Evolutionary conservation across 2,113 vertebrate genomes (phyloP).

Genomic region (Pseudopodoces humilis): DNA sequence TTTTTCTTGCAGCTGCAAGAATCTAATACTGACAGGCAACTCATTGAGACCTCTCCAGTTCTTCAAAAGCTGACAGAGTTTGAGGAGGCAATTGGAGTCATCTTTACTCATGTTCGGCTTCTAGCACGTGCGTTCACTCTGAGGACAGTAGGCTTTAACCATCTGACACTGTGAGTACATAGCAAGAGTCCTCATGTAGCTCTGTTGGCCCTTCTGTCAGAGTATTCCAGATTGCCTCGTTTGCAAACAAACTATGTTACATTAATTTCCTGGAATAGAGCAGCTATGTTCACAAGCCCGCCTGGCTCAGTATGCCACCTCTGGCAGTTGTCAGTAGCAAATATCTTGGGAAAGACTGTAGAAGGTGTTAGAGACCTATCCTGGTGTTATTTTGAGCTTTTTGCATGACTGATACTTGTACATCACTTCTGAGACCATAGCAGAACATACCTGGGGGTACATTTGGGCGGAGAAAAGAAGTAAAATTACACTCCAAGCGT

Average conservation of each 20-base stretch:
- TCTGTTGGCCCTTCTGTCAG: neutral
- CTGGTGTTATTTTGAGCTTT: neutral
- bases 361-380: neutral
- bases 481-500: neutral
- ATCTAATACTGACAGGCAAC: constrained; percentile 91
- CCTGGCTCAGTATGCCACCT: neutral
- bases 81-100: constrained; percentile 90
- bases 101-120: constrained; percentile 94
- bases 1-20: constrained; percentile 87
- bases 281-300: fast-evolving
- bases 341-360: neutral
- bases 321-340: neutral
- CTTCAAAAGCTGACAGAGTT: constrained; percentile 96
- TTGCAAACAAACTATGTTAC: neutral
- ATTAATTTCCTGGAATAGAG: neutral
- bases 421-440: neutral
- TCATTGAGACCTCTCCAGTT: constrained; percentile 96
- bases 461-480: neutral
- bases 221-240: neutral
- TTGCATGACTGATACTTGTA: neutral
- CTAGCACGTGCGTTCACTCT: constrained; percentile 94
- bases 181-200: neutral
- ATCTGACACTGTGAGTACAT: constrained; percentile 94
- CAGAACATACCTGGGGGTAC: neutral
- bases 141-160: constrained; percentile 98